A percentile compares a stretch with the other conserved stretches of the same genome.
phyloP scores from a whole-genome alignment of 2,888 invertebrate genomes.

The Pteria penguin region DNA sequence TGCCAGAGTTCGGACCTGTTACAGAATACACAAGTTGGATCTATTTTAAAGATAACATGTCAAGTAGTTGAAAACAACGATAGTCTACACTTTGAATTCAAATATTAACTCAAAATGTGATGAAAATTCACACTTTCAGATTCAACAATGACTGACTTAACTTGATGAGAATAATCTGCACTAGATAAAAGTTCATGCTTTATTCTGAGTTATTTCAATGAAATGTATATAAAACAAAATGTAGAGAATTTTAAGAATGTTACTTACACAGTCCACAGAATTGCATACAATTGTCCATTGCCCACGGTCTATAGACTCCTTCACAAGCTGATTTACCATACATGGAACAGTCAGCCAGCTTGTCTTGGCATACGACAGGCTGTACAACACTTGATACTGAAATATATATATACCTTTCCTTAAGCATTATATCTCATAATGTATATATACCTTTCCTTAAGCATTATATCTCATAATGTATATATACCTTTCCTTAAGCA shows the following conservation, averaged over 20 bases:
- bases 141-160: too few species aligned
- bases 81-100: too few species aligned
- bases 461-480: too few species aligned
- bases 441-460: conserved; percentile 64
- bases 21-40: neutral
- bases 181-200: too few species aligned
- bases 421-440: conserved; percentile 59
- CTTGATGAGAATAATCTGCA: too few species aligned
- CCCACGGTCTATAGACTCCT: conserved; percentile 60
- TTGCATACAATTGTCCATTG: conserved; percentile 61
- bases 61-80: too few species aligned
- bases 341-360: conserved; percentile 50
- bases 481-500: too few species aligned
- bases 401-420: conserved; percentile 42
- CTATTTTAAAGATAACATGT: neutral
- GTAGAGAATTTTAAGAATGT: neutral
- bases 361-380: conserved; percentile 50
- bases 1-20: neutral
- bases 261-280: conserved; percentile 47
- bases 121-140: too few species aligned
- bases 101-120: too few species aligned
- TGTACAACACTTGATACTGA: neutral
- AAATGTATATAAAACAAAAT: neutral
- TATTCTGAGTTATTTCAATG: too few species aligned
- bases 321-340: conserved; percentile 57